Percentiles rank a stretch among this genome's conserved stretches.
Conservation (phyloP, 2,113 vertebrate species). For the Chaenogobius annularis region DNA sequence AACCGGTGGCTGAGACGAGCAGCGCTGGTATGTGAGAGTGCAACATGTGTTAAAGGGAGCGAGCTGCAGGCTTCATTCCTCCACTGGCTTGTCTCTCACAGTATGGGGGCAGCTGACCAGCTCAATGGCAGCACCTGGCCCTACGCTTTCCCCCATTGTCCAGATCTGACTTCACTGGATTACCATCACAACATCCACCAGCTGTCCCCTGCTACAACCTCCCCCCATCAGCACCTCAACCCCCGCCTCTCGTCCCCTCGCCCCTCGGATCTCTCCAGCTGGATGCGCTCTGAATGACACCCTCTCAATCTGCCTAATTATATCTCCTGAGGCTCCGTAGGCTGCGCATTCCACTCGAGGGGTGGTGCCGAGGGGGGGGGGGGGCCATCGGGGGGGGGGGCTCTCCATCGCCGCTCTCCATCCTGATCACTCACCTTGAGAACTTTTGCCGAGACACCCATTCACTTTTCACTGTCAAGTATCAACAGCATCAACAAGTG, state of each 20-base stretch:
- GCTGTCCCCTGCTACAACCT: constrained; percentile 72
- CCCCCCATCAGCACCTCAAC: not conserved
- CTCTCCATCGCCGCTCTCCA: constrained; percentile 46
- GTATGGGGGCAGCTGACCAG: constrained; percentile 74
- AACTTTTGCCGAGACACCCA: constrained; percentile 32
- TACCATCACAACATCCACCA: constrained; percentile 88
- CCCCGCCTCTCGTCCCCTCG: constrained; percentile 31
- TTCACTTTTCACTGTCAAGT: constrained; percentile 68
- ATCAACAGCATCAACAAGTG: constrained; percentile 7
- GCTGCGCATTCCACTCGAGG: constrained; percentile 54
- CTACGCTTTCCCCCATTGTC: constrained; percentile 78
- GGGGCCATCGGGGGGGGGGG: constrained; percentile 52
- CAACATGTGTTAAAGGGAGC: constrained; percentile 67
- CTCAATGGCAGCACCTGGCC: constrained; percentile 85
- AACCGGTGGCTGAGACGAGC: constrained; percentile 25
- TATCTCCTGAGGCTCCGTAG: constrained; percentile 65
- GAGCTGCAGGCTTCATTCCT: constrained; percentile 70
- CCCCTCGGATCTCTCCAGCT: constrained; percentile 74
- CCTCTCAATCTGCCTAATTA: constrained; percentile 83
- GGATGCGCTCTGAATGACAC: constrained; percentile 80
- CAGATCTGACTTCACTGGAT: constrained; percentile 82
- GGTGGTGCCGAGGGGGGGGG: constrained; percentile 54
- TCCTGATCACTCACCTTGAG: constrained; percentile 71
- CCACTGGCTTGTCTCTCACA: constrained; percentile 76
- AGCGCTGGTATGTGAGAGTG: constrained; percentile 58